A percentile compares a stretch with the other conserved stretches of the same genome.
Conservation (phyloP, 2,888 invertebrate species). For the Ochropacha duplaris region DNA sequence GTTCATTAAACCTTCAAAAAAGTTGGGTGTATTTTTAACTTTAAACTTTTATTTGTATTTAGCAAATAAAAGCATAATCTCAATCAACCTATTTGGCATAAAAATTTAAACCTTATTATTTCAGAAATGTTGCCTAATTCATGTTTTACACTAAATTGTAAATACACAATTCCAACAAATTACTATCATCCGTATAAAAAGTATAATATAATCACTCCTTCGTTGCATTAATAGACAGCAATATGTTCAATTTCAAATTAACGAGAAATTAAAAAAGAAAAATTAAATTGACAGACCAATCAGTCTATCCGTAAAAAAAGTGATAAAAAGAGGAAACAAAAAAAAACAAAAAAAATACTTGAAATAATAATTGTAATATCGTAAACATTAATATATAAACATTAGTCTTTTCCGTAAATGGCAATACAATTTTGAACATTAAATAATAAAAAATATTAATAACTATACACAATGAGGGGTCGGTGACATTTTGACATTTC, state of each 20-base stretch:
- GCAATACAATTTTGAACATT: slow-evolving; percentile 80
- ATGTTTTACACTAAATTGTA: too few relatives aligned
- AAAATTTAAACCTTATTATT: too few relatives aligned
- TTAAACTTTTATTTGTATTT: too few relatives aligned
- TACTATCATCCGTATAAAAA: too few relatives aligned
- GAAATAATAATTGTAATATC: slow-evolving; percentile 50
- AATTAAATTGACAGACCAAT: too few relatives aligned
- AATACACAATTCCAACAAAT: too few relatives aligned
- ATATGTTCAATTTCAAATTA: too few relatives aligned
- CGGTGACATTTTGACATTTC: slow-evolving; percentile 23
- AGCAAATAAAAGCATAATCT: too few relatives aligned
- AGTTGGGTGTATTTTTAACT: not conserved
- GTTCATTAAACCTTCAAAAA: not conserved
- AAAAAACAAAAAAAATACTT: slow-evolving; percentile 35
- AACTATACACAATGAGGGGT: slow-evolving; percentile 42
- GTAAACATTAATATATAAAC: slow-evolving; percentile 62
- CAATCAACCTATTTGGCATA: too few relatives aligned
- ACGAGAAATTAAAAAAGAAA: not conserved
- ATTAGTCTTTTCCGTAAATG: slow-evolving; percentile 80
- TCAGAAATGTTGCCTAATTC: too few relatives aligned
- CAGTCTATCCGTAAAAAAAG: slow-evolving; percentile 21
- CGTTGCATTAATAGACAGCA: too few relatives aligned
- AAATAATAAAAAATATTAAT: slow-evolving; percentile 50
- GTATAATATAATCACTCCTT: too few relatives aligned
- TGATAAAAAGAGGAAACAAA: slow-evolving; percentile 31